These are phyloP conservation scores for Villa cingulata DNA, from an alignment of 2,888 invertebrate genomes.

Conservation along the genomic window DNA sequence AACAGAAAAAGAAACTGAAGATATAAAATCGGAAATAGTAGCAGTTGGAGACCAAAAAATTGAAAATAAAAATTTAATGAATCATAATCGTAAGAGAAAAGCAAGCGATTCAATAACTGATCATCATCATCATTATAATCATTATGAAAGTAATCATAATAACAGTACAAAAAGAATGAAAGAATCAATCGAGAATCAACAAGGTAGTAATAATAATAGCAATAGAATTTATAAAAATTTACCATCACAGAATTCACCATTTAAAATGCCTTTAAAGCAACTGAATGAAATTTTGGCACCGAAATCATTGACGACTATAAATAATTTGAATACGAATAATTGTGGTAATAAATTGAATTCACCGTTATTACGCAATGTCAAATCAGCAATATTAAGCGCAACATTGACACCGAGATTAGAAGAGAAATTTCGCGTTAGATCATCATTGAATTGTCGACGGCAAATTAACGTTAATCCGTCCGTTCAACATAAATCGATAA, in stretches of 20 bases:
- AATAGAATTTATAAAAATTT: background rate
- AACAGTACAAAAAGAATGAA: background rate
- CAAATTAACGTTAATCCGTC: background rate
- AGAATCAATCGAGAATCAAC: background rate
- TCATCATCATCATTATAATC: background rate
- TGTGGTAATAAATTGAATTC: constrained; percentile 7
- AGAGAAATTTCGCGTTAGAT: constrained; percentile 14
- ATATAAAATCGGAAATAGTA: background rate
- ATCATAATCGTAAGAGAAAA: background rate
- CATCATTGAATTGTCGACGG: background rate
- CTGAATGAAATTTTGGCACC: constrained; percentile 21
- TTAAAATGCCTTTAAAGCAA: constrained; percentile 33
- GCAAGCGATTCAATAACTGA: background rate
- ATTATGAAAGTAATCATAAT: background rate
- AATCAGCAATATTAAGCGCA: constrained; percentile 18
- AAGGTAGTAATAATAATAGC: background rate
- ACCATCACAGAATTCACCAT: constrained; percentile 12
- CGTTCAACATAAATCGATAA: background rate
- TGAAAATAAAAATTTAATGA: background rate
- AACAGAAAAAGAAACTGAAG: background rate
- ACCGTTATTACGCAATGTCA: constrained; percentile 15
- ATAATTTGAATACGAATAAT: background rate
- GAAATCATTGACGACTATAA: constrained; percentile 3
- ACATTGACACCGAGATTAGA: constrained; percentile 18
- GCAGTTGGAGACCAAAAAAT: background rate